Evolutionary conservation across 2,888 invertebrate species (phyloP).

Genomic region (Lepidonotus clava): DNA sequence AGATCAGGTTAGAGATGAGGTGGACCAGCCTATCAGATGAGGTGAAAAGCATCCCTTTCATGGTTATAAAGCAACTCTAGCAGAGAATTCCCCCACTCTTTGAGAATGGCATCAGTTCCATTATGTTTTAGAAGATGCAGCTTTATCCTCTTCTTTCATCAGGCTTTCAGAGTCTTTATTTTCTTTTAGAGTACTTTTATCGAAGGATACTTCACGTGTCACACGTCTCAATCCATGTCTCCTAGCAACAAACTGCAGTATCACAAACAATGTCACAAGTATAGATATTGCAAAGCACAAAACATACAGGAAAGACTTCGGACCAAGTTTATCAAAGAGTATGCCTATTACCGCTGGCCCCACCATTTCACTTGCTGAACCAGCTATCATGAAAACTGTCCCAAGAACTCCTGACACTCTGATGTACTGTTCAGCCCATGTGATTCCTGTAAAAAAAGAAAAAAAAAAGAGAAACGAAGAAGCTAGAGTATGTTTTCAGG

Average conservation of each 20-base stretch:
- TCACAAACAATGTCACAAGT: background rate
- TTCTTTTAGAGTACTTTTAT: no score
- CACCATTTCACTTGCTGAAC: conserved; percentile 28
- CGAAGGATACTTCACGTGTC: background rate
- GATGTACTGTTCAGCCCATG: conserved; percentile 26
- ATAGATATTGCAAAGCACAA: background rate
- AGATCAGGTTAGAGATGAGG: no score
- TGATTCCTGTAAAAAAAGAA: conserved; percentile 10
- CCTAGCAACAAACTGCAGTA: background rate
- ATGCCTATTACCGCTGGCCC: conserved; percentile 12
- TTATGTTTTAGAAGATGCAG: no score
- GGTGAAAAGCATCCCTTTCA: no score
- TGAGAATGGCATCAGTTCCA: no score
- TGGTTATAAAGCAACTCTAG: no score
- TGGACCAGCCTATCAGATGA: no score
- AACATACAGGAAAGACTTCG: background rate
- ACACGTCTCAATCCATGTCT: background rate
- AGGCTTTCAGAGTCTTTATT: no score
- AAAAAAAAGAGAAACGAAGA: no score
- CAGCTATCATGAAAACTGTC: conserved; percentile 34
- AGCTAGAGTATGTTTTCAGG: no score
- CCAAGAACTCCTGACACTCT: background rate
- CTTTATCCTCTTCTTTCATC: no score
- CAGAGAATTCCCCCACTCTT: no score
- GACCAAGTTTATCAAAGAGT: background rate